Evolutionary conservation across 2,797 vertebrate genomes (phyloP), one percentile per base, ranked within the genome.

Genomic region (Crax fasciolata): DNA sequence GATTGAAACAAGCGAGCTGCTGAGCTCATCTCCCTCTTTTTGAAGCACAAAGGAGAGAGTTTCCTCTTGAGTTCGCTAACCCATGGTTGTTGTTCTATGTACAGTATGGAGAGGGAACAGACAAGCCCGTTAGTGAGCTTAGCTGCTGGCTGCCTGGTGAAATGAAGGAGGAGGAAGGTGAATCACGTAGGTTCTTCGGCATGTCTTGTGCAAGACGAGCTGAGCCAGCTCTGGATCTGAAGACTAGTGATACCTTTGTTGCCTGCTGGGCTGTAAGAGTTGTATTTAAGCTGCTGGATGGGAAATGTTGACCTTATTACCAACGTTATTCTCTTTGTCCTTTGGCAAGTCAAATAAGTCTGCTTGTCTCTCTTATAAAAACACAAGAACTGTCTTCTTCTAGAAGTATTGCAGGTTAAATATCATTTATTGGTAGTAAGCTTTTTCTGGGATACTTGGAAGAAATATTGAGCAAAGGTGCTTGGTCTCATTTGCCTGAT

Each of bases 171-270:
- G 27, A 52, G 9, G 59, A 16, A 27, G 10, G 1, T 18, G 21
- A 52, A 51, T n/a, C 12, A 1, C 0, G 0, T 1, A 38, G 51
- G 28, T 4, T 76, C 78, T 59, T 86, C 73, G 25, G 43, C 3
- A 0, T 52, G 24, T 4, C 7, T 13, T 38, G 0, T 13, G 2
- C 8, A 11, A 16, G 54, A 0, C 7, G 32, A 10, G 17, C 3
- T 0, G 3, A 85, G 10, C 4, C 46, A 19, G 1, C 3, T 20
- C 35, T 55, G 39, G 21, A 10, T 48, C 35, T 71, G 63, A 76
- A 81, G 25, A 27, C 27, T 57, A 43, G 21, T 0, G 5, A 27
- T 55, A 35, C 4, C 46, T 73, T 8, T 0, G 1, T 5, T 57
- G 38, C 9, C 18, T 20, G 61, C 18, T 27, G 66, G 32, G 21